Evolutionary conservation across 2,113 vertebrate genomes (phyloP), one percentile per base, ranked within the genome.

Genomic region (Pimephales promelas): DNA sequence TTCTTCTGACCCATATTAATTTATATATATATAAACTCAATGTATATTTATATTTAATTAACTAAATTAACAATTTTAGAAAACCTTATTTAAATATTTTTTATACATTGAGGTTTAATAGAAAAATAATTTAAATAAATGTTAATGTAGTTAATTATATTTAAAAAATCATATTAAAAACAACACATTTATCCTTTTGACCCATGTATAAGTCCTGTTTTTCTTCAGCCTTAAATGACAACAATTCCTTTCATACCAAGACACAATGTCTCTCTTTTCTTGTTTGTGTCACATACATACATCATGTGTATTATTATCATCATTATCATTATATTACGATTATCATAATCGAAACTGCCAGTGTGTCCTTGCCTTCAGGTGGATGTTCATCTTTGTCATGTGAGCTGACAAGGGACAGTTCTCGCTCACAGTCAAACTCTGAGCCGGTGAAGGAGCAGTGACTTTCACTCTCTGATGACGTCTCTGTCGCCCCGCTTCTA

Each of bases 361-460:
- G 49, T 86, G 1, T 49, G 26, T 9, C 5, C 74, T 34, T 71
- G 62, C 86, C 86, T 84, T 66, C 45, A 10, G 56, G 47, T 20
- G 75, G 59, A 56, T 70, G 88, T 1, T 90, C 83, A 24, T 74
- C 76, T 13, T 57, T 45, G 56, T 83, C 84, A 43, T 84, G 85
- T 72, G 57, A 16, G 9, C 66, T 82, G 59, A 47, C 70, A 24
- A 87, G 26, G 62, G 85, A 54, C 47, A 89, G 85, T 45, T 87
- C 87, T 66, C 83, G 86, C 59, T 90, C 86, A 6, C 20, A 83
- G 14, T 92, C 90, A 31, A 83, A 90, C 72, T 91, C 91, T 0
- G 90, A 90, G 77, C 88, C 88, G 18, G 91, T 91, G 49, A 91
- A 91, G 2, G 87, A 90, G 82, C 88, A 91, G 64, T 93, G 85